Evolutionary conservation across 2,888 invertebrate genomes (phyloP), one percentile per base, ranked within the genome.

Genomic region (Epinotia demarniana): DNA sequence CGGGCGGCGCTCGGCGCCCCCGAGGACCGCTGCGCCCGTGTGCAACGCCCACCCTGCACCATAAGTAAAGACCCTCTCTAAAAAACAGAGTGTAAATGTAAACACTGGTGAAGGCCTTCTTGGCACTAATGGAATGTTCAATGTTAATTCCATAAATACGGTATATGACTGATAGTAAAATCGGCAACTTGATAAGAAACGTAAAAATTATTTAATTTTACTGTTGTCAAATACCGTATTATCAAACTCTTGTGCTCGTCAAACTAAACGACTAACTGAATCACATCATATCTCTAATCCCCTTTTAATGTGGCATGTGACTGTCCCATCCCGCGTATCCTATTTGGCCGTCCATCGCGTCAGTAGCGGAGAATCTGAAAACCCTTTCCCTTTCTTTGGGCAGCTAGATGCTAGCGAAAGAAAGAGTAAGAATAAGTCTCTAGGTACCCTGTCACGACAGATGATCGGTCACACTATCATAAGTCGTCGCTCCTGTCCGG

Each of bases 51-150:
- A n/a, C n/a, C n/a, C n/a, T n/a, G n/a, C n/a, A n/a, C n/a, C n/a
- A n/a, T n/a, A n/a, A n/a, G n/a, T n/a, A n/a, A n/a, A n/a, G n/a
- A n/a, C n/a, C 23, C 23, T 27, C 39, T 39, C 39, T 39, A 39
- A 39, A 39, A 39, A 39, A 39, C 39, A 39, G 39, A 8, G 0
- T 39, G 8, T 53, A n/a, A 8, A 8, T 53, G 60, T 60, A 23
- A 13, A 60, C 60, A 46, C 18, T 13, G 63, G 63, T 63, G 63
- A 18, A 46, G 43, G 63, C 19, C 49, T 61, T 60, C 61, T 62
- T 60, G 63, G 19, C 18, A 43, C 43, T 12, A 18, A 43, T 63
- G 61, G 27, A 16, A 60, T 23, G 6, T 33, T 2, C 16, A 13
- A 23, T 49, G n/a, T 57, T 19, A 57, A 57, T 57, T 57, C 19